Evolutionary conservation across 1,140 invertebrate species (phyloP), one percentile per base, ranked within the genome.

Genomic region (Hylyphantes graminicola): DNA sequence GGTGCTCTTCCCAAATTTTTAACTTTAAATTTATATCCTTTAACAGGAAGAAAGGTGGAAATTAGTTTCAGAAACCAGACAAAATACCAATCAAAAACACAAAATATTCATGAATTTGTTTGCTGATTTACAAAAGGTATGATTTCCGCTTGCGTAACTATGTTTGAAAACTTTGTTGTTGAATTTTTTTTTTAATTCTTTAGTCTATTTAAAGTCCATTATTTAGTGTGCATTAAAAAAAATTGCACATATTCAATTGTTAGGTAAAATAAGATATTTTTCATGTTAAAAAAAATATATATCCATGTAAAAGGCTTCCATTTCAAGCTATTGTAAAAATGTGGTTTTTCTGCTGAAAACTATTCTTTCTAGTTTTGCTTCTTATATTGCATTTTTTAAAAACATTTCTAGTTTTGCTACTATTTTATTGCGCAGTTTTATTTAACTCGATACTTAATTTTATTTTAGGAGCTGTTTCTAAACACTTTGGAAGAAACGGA

Each of bases 401-500:
- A 2, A 74, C 21, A 74, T 19, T 74, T 9, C 35, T 57, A 19
- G 51, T 74, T 19, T 11, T 8, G 59, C 4, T 11, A 0, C 5
- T 74, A 9, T 59, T 13, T 59, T 13, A 13, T 13, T 59, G 8
- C 15, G 15, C 57, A 59, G 12, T 59, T 59, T 59, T 59, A 13
- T 59, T 59, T n/a, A 59, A 35, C 35, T 35, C 5, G 35, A 59
- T 12, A 59, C 0, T 73, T 61, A 48, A 70, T 50, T 80, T 15
- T 51, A 48, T 61, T 70, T 15, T 51, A 80, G 77, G 65, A 80
- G 50, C 70, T 80, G 19, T 17, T 57, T 80, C 70, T 80, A 51
- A 57, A 80, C 70, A 70, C 67, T 55, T 70, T 80, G 21, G 77
- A 80, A 63, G 74, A 76, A 79, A 55, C 35, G 17, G 65, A 68